A percentile compares a stretch with the other conserved stretches of the same genome.
Conservation (phyloP, 2,113 vertebrate species). For the Podocnemis expansa region DNA sequence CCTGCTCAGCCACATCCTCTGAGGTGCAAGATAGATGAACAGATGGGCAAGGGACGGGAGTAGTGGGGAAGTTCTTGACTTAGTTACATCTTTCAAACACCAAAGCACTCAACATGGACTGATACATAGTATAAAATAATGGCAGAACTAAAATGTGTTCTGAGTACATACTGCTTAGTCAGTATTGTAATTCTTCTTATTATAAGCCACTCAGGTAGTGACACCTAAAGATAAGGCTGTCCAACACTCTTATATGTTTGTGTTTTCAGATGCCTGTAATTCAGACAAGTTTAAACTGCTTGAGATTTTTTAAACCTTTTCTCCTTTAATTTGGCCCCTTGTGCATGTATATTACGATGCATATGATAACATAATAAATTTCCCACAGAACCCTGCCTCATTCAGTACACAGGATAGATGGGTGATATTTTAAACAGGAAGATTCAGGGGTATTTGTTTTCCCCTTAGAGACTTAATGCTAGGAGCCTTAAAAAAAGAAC, state of each 20-base stretch:
- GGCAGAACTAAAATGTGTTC: neutral
- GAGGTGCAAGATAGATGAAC: neutral
- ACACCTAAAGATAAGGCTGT: neutral
- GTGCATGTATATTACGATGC: neutral
- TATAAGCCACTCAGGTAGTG: neutral
- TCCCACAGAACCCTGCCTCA: neutral
- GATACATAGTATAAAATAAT: neutral
- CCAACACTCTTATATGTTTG: neutral
- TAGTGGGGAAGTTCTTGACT: neutral
- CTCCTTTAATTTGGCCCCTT: neutral
- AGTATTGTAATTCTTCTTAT: neutral
- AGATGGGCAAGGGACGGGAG: neutral
- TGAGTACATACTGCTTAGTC: fast-evolving
- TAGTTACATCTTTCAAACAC: neutral
- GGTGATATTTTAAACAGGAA: neutral
- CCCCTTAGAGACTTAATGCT: neutral
- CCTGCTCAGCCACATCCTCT: neutral
- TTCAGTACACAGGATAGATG: neutral
- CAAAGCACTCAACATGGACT: too few species aligned
- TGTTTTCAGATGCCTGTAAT: neutral
- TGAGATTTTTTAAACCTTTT: neutral
- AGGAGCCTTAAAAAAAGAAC: too few species aligned
- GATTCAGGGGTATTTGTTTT: neutral
- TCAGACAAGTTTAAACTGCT: neutral
- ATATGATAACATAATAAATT: neutral